Percentiles rank a stretch among this genome's conserved stretches.
Conservation (phyloP, 2,888 invertebrate species). For the Hyposoter dolosus region DNA sequence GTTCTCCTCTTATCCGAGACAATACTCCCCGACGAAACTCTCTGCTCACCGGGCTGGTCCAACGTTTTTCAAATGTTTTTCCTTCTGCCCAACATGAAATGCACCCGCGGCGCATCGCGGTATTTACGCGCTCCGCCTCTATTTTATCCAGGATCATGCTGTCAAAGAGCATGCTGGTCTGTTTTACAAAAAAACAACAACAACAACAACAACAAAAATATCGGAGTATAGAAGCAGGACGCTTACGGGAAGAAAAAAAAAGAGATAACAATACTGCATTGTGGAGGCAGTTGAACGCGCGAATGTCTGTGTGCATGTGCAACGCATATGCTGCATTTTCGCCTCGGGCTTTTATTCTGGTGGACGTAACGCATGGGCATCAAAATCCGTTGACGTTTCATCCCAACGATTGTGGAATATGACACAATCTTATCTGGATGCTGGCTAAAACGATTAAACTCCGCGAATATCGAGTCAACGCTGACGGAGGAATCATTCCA, state of each 20-base stretch:
- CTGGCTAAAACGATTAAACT: not conserved
- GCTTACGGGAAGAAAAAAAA: not conserved
- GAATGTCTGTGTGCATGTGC: not conserved
- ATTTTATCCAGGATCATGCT: constrained; percentile 60
- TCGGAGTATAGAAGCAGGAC: not conserved
- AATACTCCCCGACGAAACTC: constrained; percentile 34
- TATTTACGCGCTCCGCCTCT: constrained; percentile 59
- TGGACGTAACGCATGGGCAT: not conserved
- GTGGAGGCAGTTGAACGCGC: not conserved
- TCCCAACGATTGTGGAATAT: not conserved
- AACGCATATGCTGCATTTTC: not conserved
- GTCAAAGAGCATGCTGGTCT: constrained; percentile 44
- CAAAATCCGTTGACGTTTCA: not conserved
- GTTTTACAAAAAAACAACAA: constrained; percentile 13
- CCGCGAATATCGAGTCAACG: not conserved
- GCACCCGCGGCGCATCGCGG: constrained; percentile 37
- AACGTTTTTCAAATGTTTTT: constrained; percentile 64
- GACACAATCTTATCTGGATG: not conserved
- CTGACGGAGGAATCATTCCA: not conserved
- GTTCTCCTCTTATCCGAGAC: constrained; percentile 20
- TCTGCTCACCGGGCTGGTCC: constrained; percentile 10
- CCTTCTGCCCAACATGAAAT: constrained; percentile 62
- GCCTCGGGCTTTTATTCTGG: constrained; percentile 12
- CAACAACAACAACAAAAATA: not conserved
- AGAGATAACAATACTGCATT: constrained; percentile 4